Base-by-base conservation (phyloP, 1,140 invertebrate genomes). In the Caligus rogercresseyi region DNA sequence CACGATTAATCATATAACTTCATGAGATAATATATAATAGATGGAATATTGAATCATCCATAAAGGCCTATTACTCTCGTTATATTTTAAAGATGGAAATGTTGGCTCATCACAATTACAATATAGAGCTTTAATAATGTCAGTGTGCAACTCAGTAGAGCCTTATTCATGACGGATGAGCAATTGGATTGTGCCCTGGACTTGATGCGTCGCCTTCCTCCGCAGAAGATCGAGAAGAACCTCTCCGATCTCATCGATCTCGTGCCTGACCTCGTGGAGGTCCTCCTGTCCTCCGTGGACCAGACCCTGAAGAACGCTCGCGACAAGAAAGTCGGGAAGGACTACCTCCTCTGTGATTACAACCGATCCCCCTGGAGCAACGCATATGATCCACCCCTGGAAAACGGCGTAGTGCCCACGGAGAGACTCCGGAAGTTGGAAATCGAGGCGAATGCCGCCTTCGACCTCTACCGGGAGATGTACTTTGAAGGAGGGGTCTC, bases 331-430 rank as follows among this genome's bases (percentile, higher is more conserved):
- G 83, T 83, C 65, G 92, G 93, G 25, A 95, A 92, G 62, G 94
- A 99, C 74, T 99, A 97, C 76, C 77, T 99, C 59, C 75, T 98
- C 1, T 98, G 96, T 77, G 96, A 99, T 78, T 99, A 99, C 71
- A 99, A 97, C 75, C 81, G 96, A n/a, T 99, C 95, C 26, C 95
- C 96, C 7, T 99, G 96, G 96, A 97, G 91, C 62, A 99, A 99
- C 75, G 86, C 85, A 1, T 99, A 99, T 70, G 89, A 97, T 74
- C 96, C 96, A 25, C 89, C 92, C 0, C 73, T 99, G 58, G 93
- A 97, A 74, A 95, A 99, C 80, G 95, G 93, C 2, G 90, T 92
- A 15, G 87, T 97, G 85, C 96, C 96, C 23, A 96, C 94, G 18
- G 94, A 98, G 70, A 82, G 85, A 69, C 78, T 99, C 67, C 79